These are phyloP conservation scores for Clitarchus hookeri DNA, from an alignment of 2,888 invertebrate genomes.

Conservation along the genomic window DNA sequence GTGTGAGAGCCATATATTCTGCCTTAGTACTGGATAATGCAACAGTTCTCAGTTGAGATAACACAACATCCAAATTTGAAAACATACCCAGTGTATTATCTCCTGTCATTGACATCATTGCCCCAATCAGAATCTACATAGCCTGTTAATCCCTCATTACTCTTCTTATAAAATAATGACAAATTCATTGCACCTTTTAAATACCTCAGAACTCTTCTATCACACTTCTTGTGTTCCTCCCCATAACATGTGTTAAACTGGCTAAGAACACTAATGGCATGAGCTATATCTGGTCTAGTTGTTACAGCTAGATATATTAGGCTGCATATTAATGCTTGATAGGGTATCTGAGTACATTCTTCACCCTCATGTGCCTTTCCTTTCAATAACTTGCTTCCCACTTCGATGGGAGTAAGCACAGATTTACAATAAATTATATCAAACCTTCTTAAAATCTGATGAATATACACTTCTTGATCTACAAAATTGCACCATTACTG, in stretches of 20 bases:
- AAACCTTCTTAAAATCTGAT: constrained; percentile 3
- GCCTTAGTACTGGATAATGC: constrained; percentile 21
- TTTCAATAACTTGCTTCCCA: neutral
- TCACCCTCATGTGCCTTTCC: neutral
- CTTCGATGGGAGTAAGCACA: neutral
- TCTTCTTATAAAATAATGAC: constrained; percentile 18
- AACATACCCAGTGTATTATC: constrained; percentile 15
- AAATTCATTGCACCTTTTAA: neutral
- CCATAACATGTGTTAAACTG: constrained; percentile 25
- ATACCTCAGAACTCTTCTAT: constrained; percentile 18
- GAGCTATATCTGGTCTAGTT: constrained; percentile 17
- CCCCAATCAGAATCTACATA: constrained; percentile 19
- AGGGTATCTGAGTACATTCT: neutral
- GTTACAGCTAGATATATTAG: constrained; percentile 22
- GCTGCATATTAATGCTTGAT: constrained; percentile 5
- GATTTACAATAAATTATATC: neutral
- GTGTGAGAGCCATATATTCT: neutral
- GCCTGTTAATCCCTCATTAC: neutral
- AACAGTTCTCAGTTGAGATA: neutral
- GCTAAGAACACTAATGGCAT: neutral
- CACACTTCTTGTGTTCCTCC: neutral
- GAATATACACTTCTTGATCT: constrained; percentile 5
- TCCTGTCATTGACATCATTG: neutral
- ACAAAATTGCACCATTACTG: neutral
- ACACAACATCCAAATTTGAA: neutral